Evolutionary conservation across 2,113 vertebrate genomes (phyloP).

Genomic region (Tragelaphus scriptus): DNA sequence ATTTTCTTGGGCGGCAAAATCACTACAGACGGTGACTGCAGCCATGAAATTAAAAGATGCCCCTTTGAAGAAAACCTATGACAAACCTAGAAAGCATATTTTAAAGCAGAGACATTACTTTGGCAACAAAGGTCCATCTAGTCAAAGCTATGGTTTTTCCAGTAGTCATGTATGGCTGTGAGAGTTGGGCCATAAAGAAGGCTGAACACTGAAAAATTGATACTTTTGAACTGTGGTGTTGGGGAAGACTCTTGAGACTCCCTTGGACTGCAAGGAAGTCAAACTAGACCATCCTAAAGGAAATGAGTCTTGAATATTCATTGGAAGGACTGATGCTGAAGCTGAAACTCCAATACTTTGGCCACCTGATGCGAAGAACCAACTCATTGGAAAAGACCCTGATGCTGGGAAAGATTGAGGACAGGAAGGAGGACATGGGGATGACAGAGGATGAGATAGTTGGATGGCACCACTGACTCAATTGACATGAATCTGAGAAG

Average conservation of each 20-base stretch:
- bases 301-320: not conserved
- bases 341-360: not conserved
- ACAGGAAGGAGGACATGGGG: not conserved
- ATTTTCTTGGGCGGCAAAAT: not conserved
- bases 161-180: not conserved
- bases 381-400: not conserved
- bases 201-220: fast-evolving
- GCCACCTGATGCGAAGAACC: not conserved
- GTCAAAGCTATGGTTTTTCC: not conserved
- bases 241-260: not conserved
- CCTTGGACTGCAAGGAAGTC: not conserved
- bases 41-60: not conserved
- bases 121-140: not conserved
- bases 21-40: not conserved
- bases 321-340: not conserved
- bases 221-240: not conserved
- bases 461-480: not conserved
- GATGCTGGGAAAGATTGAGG: not conserved
- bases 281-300: not conserved
- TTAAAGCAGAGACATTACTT: not conserved
- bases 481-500: not conserved
- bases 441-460: not conserved
- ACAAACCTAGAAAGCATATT: not conserved
- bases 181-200: not conserved
- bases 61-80: not conserved